These are phyloP conservation scores for Serranus cabrilla DNA, from an alignment of 2,797 vertebrate species.

Conservation along the genomic window DNA sequence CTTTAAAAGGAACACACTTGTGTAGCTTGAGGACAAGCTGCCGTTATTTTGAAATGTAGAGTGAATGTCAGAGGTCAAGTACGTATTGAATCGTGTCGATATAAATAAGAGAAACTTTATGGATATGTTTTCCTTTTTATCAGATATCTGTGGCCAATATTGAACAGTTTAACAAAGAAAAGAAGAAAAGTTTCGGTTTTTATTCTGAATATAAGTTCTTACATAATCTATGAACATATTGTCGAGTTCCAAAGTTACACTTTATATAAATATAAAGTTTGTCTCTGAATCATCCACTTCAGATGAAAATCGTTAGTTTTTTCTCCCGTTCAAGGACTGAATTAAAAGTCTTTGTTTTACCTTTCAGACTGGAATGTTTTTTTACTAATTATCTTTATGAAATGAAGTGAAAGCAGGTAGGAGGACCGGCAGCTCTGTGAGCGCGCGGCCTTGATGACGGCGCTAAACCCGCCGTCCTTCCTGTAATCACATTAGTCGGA, in stretches of 20 bases:
- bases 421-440: slow-evolving; percentile 14
- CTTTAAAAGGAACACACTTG: too few relatives aligned
- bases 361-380: slow-evolving; percentile 24
- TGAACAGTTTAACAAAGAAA: background rate
- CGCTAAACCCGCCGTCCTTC: slow-evolving; percentile 12
- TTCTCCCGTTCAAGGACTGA: slow-evolving; percentile 40
- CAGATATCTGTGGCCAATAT: too few relatives aligned
- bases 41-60: too few relatives aligned
- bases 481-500: slow-evolving; percentile 25
- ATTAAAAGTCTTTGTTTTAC: slow-evolving; percentile 37
- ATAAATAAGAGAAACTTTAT: too few relatives aligned
- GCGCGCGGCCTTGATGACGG: slow-evolving; percentile 40
- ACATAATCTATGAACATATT: too few relatives aligned
- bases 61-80: too few relatives aligned
- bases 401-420: slow-evolving; percentile 37
- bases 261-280: background rate
- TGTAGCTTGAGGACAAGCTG: too few relatives aligned
- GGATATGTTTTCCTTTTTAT: too few relatives aligned
- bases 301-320: slow-evolving; percentile 6
- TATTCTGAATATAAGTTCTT: background rate
- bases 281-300: slow-evolving; percentile 16
- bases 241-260: too few relatives aligned
- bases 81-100: too few relatives aligned
- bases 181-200: background rate
- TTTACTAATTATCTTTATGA: slow-evolving; percentile 47